A percentile compares a stretch with the other conserved stretches of the same genome.
Evolutionary conservation across 2,797 vertebrate species (phyloP).

Genomic region (Aphelocoma californica): DNA sequence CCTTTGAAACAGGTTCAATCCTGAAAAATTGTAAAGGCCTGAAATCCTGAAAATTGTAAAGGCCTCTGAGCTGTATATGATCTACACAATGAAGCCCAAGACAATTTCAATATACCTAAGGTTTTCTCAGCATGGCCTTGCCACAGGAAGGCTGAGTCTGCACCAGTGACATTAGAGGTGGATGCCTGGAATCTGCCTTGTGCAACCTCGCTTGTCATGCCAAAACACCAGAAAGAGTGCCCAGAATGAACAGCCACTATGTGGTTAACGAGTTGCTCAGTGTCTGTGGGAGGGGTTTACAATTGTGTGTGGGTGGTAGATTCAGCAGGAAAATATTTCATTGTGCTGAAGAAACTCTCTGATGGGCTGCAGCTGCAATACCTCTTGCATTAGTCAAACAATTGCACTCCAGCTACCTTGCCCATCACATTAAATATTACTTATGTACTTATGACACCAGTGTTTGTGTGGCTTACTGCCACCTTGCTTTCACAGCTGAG

Average conservation of each 20-base stretch:
- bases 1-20: not conserved
- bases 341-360: conserved; percentile 49
- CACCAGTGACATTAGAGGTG: not conserved
- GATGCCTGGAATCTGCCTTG: not conserved
- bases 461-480: conserved; percentile 9
- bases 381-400: conserved; percentile 47
- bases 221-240: not conserved
- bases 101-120: not conserved
- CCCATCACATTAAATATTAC: not conserved
- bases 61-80: not conserved
- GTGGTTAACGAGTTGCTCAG: conserved; percentile 19
- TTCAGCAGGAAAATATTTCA: conserved; percentile 67
- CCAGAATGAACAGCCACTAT: not conserved
- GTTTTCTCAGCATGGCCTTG: not conserved
- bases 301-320: conserved; percentile 28
- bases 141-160: not conserved
- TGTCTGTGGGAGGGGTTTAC: conserved; percentile 46
- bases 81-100: not conserved
- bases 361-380: conserved; percentile 64
- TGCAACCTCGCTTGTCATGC: not conserved
- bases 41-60: not conserved
- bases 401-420: conserved; percentile 33
- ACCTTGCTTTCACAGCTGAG: not conserved
- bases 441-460: not conserved
- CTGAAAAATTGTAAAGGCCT: not conserved